Conservation (phyloP, 2,888 invertebrate genomes). For the Ommatoiulus sabulosus region DNA sequence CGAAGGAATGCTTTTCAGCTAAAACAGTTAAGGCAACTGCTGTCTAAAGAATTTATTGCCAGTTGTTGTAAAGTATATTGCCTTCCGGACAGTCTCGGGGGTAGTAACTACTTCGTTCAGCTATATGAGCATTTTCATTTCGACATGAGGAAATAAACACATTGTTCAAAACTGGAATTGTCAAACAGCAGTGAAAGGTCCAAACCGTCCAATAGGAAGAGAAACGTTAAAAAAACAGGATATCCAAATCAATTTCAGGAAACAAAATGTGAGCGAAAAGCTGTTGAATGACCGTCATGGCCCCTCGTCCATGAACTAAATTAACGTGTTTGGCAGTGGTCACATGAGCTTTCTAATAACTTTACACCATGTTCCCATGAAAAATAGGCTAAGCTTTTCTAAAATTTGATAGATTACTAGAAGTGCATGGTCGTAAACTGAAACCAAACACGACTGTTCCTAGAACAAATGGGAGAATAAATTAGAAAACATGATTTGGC, state of each 20-base stretch:
- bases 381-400: neutral
- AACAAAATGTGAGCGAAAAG: neutral
- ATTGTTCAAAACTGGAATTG: no score
- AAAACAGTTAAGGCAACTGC: no score
- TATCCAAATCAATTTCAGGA: neutral
- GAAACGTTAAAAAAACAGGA: neutral
- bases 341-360: neutral
- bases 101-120: no score
- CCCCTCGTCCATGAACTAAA: neutral
- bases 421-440: neutral
- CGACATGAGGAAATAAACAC: neutral
- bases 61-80: no score
- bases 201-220: no score
- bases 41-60: no score
- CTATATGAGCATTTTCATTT: no score
- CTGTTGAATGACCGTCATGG: neutral
- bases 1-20: no score
- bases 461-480: neutral
- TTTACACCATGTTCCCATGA: conserved; percentile 2
- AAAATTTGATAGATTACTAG: neutral
- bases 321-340: neutral
- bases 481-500: neutral
- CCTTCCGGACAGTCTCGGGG: no score
- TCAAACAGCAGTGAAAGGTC: no score
- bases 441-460: neutral